Conservation (phyloP, 1,140 invertebrate species). For the Drosophila melanica region DNA sequence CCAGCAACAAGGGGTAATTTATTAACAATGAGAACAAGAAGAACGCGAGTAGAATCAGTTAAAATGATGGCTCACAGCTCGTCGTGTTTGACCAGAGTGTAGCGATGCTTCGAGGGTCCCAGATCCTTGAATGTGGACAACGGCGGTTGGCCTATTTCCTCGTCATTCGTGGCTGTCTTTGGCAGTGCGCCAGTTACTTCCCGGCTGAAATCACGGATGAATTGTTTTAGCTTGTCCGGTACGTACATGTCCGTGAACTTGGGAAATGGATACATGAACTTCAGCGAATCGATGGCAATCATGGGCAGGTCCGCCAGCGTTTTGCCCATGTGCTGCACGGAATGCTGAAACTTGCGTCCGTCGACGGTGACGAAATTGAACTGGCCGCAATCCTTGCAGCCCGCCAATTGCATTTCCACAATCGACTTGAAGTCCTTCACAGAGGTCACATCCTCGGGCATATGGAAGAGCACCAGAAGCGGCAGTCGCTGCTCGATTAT, state of each 20-base stretch:
- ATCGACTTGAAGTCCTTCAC: conserved; percentile 58
- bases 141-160: neutral
- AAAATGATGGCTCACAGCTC: conserved; percentile 52
- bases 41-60: conserved; percentile 17
- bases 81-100: conserved; percentile 59
- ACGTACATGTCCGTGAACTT: conserved; percentile 47
- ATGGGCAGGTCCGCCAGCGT: conserved; percentile 39
- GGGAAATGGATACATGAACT: conserved; percentile 42
- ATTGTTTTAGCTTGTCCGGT: conserved; percentile 41
- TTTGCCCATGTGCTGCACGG: conserved; percentile 46
- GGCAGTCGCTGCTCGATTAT: conserved; percentile 59
- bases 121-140: conserved; percentile 57
- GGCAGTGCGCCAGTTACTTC: neutral
- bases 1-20: conserved; percentile 54
- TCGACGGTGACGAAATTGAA: conserved; percentile 57
- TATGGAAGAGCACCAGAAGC: conserved; percentile 50
- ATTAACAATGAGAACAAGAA: conserved; percentile 56
- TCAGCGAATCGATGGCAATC: conserved; percentile 63
- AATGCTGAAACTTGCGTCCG: conserved; percentile 46
- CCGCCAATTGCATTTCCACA: conserved; percentile 45
- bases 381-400: conserved; percentile 6
- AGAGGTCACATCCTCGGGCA: conserved; percentile 26
- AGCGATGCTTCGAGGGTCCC: conserved; percentile 65
- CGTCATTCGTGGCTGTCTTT: neutral
- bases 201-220: conserved; percentile 34